Conservation (phyloP, 2,113 vertebrate species). For the Struthio camelus region DNA sequence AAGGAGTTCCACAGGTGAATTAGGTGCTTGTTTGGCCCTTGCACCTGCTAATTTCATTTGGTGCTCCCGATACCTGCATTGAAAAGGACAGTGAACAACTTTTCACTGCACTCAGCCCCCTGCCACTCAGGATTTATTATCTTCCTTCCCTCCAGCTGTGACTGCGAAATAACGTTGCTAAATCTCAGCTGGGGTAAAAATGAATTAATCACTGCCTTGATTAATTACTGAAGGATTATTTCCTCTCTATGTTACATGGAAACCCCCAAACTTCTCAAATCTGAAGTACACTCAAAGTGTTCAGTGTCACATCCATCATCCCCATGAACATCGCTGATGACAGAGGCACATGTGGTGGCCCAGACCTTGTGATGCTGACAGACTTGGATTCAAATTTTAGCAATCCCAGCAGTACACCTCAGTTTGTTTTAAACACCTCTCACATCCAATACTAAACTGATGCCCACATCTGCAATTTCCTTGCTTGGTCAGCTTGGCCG, state of each 20-base stretch:
- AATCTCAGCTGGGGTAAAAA: constrained; percentile 49
- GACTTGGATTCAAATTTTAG: neutral
- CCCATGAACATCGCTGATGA: neutral
- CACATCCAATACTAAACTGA: neutral
- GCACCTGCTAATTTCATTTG: neutral
- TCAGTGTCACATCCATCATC: constrained; percentile 51
- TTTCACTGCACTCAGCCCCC: neutral
- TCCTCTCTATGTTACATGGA: constrained; percentile 48
- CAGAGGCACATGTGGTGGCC: constrained; percentile 1
- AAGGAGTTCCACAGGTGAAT: neutral
- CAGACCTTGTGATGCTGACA: neutral
- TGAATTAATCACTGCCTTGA: constrained; percentile 57
- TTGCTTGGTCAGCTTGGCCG: neutral
- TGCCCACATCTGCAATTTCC: neutral
- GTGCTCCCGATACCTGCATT: neutral
- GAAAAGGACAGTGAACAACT: constrained; percentile 18
- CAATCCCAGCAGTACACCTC: neutral
- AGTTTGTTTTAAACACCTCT: neutral
- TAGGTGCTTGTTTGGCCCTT: neutral
- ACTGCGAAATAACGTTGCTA: constrained; percentile 44
- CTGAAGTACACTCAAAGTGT: constrained; percentile 44
- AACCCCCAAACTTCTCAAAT: constrained; percentile 57
- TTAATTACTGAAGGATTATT: constrained; percentile 62
- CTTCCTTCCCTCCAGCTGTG: constrained; percentile 55
- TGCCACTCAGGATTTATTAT: constrained; percentile 51